Evolutionary conservation across 2,797 vertebrate species (phyloP).

Genomic region (Chloroceryle inda): DNA sequence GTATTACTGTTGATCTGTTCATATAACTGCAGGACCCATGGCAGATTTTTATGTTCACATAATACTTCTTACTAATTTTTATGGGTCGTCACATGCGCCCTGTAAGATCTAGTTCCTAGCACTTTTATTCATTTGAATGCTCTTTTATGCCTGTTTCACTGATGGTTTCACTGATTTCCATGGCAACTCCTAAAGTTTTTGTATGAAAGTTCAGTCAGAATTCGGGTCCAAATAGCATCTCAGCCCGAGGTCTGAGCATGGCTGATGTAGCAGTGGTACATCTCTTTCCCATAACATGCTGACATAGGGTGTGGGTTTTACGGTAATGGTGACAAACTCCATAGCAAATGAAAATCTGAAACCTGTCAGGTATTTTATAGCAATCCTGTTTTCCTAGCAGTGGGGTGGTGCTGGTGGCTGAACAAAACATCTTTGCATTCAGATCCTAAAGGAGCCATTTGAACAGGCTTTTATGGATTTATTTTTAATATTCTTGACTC

Average conservation of each 20-base stretch:
- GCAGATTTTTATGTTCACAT: not conserved
- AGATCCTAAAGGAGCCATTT: not conserved
- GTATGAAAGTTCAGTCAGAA: not conserved
- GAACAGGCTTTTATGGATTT: not conserved
- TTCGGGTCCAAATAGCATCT: not conserved
- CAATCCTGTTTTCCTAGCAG: not conserved
- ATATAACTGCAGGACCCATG: not conserved
- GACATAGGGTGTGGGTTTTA: not conserved
- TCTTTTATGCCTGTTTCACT: not conserved
- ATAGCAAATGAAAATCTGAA: not conserved
- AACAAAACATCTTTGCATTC: not conserved
- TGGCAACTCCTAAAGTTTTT: not conserved
- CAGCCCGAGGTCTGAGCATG: not conserved
- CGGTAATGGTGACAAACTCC: not conserved
- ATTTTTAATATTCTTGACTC: not conserved
- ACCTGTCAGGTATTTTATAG: not conserved
- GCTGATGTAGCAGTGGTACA: not conserved
- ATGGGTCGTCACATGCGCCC: not conserved
- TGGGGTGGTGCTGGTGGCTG: not conserved
- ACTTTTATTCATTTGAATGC: not conserved
- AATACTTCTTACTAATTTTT: not conserved
- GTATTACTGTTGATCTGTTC: not conserved
- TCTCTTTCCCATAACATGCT: not conserved
- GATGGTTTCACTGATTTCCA: not conserved
- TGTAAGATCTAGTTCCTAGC: not conserved